Percentiles rank a stretch among this genome's conserved stretches.
phyloP scores from a whole-genome alignment of 2,113 vertebrate species.

The zebrafish (Danio rerio) region GRCz12tu NC_133197.1:23064001-23064500 shows the following conservation, averaged over 20 bases:
- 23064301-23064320: background rate
- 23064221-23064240: constrained; percentile 21
- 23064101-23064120: constrained; percentile 56
- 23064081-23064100: constrained; percentile 58
- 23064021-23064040: constrained; percentile 74
- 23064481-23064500: background rate
- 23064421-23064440: background rate
- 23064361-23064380: background rate
- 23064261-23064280: background rate
- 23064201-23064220: constrained; percentile 28
- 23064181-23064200: constrained; percentile 12
- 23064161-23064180: constrained; percentile 30
- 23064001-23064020: constrained; percentile 69
- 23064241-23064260: background rate
- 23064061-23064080: constrained; percentile 58
- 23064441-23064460: background rate
- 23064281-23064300: too few species aligned
- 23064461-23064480: background rate
- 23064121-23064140: constrained; percentile 33
- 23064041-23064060: constrained; percentile 66
- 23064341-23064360: constrained; percentile 8
- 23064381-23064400: background rate
- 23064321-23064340: constrained; percentile 15
- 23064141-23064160: constrained; percentile 49
- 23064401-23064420: background rate